Conservation (phyloP, 2,888 invertebrate species). For the Dolichopus griseipennis region DNA sequence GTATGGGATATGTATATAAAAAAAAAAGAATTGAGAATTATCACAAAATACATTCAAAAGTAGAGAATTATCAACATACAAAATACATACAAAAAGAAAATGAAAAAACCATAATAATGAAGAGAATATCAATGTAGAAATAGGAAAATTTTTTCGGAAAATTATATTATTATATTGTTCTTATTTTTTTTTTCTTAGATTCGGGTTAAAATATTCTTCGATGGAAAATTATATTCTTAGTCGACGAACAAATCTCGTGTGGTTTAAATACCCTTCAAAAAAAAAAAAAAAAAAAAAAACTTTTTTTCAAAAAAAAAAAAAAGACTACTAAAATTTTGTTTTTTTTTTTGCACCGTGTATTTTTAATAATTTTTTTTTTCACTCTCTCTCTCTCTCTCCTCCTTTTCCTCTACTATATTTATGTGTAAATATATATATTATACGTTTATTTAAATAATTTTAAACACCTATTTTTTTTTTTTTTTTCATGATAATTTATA, state of each 20-base stretch:
- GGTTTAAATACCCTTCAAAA: not conserved
- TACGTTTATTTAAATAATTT: no score
- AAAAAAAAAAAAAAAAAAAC: not conserved
- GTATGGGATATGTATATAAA: no score
- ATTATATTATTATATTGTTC: no score
- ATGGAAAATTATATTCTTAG: conserved; percentile 1
- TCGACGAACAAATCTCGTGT: conserved; percentile 8
- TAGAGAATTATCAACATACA: no score
- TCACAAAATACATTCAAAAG: no score
- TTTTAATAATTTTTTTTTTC: not conserved
- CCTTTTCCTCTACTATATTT: not conserved
- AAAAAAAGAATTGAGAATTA: no score
- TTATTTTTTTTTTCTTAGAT: not conserved
- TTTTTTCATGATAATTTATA: no score
- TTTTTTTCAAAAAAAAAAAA: not conserved
- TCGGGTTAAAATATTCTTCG: not conserved
- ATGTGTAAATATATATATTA: not conserved
- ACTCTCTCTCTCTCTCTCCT: conserved; percentile 6
- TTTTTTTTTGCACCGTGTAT: not conserved
- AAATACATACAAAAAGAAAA: no score
- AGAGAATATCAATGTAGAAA: not conserved
- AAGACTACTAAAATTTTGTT: no score
- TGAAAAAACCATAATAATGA: no score
- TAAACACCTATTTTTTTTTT: no score
- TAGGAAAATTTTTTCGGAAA: not conserved